A percentile compares a stretch with the other conserved stretches of the same genome.
Conservation (phyloP, 1,140 invertebrate genomes). For the Euwallacea fornicatus region DNA sequence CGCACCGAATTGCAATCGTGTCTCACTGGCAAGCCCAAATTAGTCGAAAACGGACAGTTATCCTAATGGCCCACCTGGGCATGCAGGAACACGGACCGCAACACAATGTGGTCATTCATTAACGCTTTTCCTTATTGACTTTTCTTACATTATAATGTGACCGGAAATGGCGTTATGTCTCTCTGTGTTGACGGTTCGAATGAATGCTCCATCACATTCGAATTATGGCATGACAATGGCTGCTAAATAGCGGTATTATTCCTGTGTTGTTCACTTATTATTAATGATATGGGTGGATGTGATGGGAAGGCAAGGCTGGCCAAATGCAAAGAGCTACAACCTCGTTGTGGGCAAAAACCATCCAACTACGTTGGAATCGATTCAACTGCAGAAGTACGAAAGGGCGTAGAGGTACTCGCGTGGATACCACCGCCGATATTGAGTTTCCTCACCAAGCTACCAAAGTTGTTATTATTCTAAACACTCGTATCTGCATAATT, state of each 20-base stretch:
- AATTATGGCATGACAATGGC: constrained; percentile 28
- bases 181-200: constrained; percentile 23
- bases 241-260: constrained; percentile 27
- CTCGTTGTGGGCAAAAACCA: no score
- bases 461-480: constrained; percentile 16
- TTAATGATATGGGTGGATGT: not conserved
- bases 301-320: no score
- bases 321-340: no score
- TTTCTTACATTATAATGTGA: constrained; percentile 26
- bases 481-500: constrained; percentile 14
- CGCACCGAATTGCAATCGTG: no score
- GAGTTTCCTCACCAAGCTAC: constrained; percentile 7
- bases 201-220: constrained; percentile 32
- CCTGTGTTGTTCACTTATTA: constrained; percentile 1
- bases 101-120: constrained; percentile 24
- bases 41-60: constrained; percentile 12
- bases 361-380: no score
- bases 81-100: constrained; percentile 27
- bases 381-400: no score
- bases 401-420: no score
- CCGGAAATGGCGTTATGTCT: constrained; percentile 32
- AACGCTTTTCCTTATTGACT: constrained; percentile 28
- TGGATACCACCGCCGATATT: not conserved
- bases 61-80: constrained; percentile 31
- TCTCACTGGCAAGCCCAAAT: constrained; percentile 11